Conservation (phyloP, 2,113 vertebrate genomes). For the Corydoras maculifer region DNA sequence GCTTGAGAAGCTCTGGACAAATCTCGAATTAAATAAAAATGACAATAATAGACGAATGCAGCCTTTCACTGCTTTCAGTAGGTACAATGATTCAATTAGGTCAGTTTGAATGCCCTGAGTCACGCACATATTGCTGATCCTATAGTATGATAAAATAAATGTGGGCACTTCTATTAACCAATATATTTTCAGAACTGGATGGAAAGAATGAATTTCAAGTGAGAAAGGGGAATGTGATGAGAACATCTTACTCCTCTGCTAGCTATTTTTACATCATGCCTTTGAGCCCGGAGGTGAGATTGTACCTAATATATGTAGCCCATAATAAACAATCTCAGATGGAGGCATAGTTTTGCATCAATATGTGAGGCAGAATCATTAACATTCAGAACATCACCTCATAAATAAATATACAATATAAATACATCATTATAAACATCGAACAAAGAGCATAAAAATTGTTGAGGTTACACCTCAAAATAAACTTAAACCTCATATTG, state of each 20-base stretch:
- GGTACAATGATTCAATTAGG: constrained; percentile 17
- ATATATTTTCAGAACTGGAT: background rate
- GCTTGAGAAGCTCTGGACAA: background rate
- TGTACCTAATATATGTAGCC: background rate
- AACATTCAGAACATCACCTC: background rate
- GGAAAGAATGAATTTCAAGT: background rate
- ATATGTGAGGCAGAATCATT: background rate
- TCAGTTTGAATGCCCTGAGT: background rate
- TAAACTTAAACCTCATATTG: too few relatives aligned
- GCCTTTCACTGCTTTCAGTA: constrained; percentile 4
- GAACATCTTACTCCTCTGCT: constrained; percentile 3
- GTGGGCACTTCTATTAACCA: background rate
- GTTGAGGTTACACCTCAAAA: too few relatives aligned
- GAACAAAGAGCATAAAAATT: too few relatives aligned
- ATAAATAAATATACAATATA: too few relatives aligned
- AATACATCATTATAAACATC: too few relatives aligned
- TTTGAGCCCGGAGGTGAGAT: constrained; percentile 24
- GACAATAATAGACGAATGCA: constrained; percentile 26
- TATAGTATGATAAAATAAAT: constrained; percentile 15
- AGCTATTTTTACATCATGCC: constrained; percentile 34
- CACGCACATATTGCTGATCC: constrained; percentile 12
- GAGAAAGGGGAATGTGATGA: background rate
- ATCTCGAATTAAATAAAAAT: background rate
- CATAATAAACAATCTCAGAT: background rate
- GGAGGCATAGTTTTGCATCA: background rate